phyloP scores from a whole-genome alignment of 23 tunicate species.

The Trididemnum miniatum region DNA sequence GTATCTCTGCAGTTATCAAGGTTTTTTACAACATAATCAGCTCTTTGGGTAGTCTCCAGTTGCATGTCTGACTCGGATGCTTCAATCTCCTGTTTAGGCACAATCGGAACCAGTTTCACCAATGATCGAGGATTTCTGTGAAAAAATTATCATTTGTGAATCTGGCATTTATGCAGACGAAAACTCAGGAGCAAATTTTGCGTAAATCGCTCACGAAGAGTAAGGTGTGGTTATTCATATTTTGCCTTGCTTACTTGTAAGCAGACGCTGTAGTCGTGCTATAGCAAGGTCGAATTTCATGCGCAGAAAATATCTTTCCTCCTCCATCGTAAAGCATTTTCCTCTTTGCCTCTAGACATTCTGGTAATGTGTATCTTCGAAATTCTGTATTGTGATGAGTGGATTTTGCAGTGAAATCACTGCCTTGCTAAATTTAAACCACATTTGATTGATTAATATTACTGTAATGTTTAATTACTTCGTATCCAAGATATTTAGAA shows the following conservation, averaged over 20 bases:
- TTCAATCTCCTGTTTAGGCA: neutral
- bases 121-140: neutral
- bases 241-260: constrained; percentile 8
- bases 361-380: neutral
- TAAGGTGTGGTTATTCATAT: too few relatives aligned
- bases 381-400: neutral
- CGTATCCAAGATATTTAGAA: too few relatives aligned
- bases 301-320: neutral
- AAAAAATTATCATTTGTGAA: too few relatives aligned
- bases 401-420: neutral
- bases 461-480: too few relatives aligned
- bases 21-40: neutral
- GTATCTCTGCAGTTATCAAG: neutral
- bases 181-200: too few relatives aligned
- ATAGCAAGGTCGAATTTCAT: neutral
- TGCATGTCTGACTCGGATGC: neutral
- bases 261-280: neutral
- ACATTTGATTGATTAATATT: too few relatives aligned
- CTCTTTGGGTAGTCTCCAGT: constrained; percentile 14
- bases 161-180: too few relatives aligned
- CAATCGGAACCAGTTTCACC: constrained; percentile 2
- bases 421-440: neutral
- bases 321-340: neutral
- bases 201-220: too few relatives aligned
- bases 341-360: neutral